Evolutionary conservation across 2,888 invertebrate species (phyloP).

Genomic region (Apamea crenata): DNA sequence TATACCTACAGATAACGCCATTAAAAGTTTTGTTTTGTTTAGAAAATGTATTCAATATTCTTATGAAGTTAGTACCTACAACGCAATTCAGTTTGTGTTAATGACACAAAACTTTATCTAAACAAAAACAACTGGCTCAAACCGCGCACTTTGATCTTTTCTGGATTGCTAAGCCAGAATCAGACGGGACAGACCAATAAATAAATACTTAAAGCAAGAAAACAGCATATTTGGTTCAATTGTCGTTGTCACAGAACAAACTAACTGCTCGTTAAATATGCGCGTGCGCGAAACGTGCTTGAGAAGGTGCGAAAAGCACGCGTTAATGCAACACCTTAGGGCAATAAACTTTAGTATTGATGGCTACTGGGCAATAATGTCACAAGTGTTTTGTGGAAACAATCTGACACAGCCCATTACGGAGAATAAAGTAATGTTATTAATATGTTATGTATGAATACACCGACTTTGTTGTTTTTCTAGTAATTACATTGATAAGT

Average conservation of each 20-base stretch:
- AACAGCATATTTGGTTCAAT: slow-evolving; percentile 61
- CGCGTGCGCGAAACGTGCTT: slow-evolving; percentile 65
- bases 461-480: slow-evolving; percentile 47
- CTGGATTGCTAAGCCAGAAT: slow-evolving; percentile 33
- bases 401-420: slow-evolving; percentile 23
- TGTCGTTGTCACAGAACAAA: slow-evolving; percentile 59
- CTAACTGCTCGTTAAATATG: slow-evolving; percentile 55
- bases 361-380: slow-evolving; percentile 53
- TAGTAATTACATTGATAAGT: slow-evolving; percentile 50
- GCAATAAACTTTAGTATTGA: slow-evolving; percentile 79
- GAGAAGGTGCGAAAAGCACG: slow-evolving; percentile 78
- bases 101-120: slow-evolving; percentile 53
- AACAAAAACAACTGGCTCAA: slow-evolving; percentile 47
- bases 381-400: slow-evolving; percentile 39
- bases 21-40: slow-evolving; percentile 3
- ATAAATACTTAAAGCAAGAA: slow-evolving; percentile 41
- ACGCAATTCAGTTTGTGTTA: not conserved
- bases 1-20: not conserved
- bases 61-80: not conserved
- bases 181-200: slow-evolving; percentile 10
- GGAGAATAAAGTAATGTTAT: slow-evolving; percentile 6
- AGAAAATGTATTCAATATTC: not conserved
- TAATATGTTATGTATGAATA: slow-evolving; percentile 28
- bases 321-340: slow-evolving; percentile 73
- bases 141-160: slow-evolving; percentile 16